Percentiles rank a stretch among this genome's conserved stretches.
Evolutionary conservation across 2,888 invertebrate species (phyloP).

Genomic region (Drosophila pegasa): DNA sequence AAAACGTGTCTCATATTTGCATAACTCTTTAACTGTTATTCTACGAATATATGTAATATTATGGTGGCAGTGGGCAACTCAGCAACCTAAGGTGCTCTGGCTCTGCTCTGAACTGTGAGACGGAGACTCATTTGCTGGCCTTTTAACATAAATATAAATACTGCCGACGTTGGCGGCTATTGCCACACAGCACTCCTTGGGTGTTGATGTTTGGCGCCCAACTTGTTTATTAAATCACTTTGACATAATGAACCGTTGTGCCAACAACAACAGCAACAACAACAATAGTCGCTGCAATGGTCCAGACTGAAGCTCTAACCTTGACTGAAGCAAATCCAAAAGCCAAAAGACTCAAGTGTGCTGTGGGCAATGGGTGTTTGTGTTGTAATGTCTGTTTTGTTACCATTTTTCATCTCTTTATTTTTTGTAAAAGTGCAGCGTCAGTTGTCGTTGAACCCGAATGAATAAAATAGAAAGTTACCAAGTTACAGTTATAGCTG

Average conservation of each 20-base stretch:
- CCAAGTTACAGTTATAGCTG: background rate
- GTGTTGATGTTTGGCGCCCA: slow-evolving; percentile 15
- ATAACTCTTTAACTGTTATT: slow-evolving; percentile 35
- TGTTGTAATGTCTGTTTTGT: slow-evolving; percentile 64
- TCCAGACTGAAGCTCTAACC: slow-evolving; percentile 56
- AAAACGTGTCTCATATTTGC: slow-evolving; percentile 28
- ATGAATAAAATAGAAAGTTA: slow-evolving; percentile 71
- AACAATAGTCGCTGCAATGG: slow-evolving; percentile 9
- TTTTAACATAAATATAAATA: slow-evolving; percentile 47
- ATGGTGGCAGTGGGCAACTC: slow-evolving; percentile 19
- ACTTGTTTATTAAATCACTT: slow-evolving; percentile 66
- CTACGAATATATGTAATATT: slow-evolving; percentile 9
- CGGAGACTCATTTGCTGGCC: slow-evolving; percentile 45
- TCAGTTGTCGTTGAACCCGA: slow-evolving; percentile 73
- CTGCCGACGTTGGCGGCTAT: slow-evolving; percentile 29
- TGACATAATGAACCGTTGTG: slow-evolving; percentile 79
- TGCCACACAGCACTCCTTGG: slow-evolving; percentile 32
- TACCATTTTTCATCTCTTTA: slow-evolving; percentile 39
- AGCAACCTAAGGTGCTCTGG: slow-evolving; percentile 34
- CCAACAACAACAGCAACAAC: slow-evolving; percentile 34
- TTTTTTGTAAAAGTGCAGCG: slow-evolving; percentile 71
- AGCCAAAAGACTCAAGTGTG: slow-evolving; percentile 21
- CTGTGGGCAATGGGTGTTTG: slow-evolving; percentile 39
- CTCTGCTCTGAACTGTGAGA: slow-evolving; percentile 28
- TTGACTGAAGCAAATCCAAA: slow-evolving; percentile 53